Percentiles rank a stretch among this genome's conserved stretches.
Evolutionary conservation across 1,140 invertebrate species (phyloP).

Genomic region (Heliconius himera): DNA sequence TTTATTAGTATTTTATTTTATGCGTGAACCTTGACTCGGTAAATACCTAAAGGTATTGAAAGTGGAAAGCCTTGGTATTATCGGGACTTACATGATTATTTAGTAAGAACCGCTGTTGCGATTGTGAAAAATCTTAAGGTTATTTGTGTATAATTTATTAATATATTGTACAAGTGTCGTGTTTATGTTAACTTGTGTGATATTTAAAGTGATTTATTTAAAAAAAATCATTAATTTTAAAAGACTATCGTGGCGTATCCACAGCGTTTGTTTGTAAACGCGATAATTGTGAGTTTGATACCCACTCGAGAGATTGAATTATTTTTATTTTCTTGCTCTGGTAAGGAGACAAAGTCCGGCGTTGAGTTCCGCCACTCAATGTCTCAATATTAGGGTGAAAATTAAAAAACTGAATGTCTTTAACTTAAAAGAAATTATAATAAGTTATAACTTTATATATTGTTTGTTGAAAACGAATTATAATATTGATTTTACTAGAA

Average conservation of each 20-base stretch:
- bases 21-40: slow-evolving; percentile 26
- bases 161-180: neutral
- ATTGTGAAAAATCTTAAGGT: slow-evolving; percentile 29
- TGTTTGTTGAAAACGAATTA: neutral
- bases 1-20: neutral
- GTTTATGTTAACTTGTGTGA: neutral
- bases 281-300: no score
- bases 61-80: slow-evolving; percentile 79
- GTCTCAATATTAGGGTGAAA: no score
- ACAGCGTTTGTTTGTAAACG: no score
- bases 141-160: neutral
- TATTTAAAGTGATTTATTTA: neutral
- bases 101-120: slow-evolving; percentile 53
- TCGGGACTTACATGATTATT: slow-evolving; percentile 65
- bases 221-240: no score
- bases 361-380: no score
- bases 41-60: slow-evolving; percentile 54
- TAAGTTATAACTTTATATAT: neutral
- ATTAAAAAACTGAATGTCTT: no score
- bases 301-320: no score
- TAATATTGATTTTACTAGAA: neutral
- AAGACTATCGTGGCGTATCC: no score
- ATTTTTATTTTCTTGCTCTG: no score
- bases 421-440: no score
- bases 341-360: no score